Base-by-base conservation (phyloP, 2,888 invertebrate species). In the Yponomeuta plumbellus region DNA sequence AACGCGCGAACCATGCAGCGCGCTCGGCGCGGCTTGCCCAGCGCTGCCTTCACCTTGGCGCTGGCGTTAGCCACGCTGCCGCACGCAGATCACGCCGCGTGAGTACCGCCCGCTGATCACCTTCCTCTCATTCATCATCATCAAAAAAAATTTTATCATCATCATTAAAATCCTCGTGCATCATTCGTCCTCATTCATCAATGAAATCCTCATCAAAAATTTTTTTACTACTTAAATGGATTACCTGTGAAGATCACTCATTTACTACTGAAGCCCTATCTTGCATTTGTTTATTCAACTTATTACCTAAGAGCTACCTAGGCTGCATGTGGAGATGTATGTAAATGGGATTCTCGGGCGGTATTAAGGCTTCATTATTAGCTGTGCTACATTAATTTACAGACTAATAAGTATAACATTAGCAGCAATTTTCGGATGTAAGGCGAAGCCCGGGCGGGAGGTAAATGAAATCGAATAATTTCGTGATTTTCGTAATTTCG, bases 51-150 rank as follows among this genome's bases (percentile, higher is more conserved):
- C 67, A 84, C 85, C 71, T 70, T 89, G 69, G 80, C 83, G 71
- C 83, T 88, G 75, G 86, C 86, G 70, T 77, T 87, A 68, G 80
- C 85, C 73, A 84, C 81, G 76, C 74, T 88, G 72, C 85, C 86
- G 66, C 83, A 84, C 71, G 80, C 83, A 56, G 84, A 85, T 73
- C 80, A 83, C 70, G 86, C 87, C 68, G 84, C 87, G 90, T 90
- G 72, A 89, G 89, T 89, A 88, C 74, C 58, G 23, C 71, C 17
- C 65, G 22, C 52, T 21, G 44, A 26, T 52, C 20, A 56, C 21
- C 44, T 40, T 17, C 64, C 39, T 66, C 66, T 52, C 22, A n/a
- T 44, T 11, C 52, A 20, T 64, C 64, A 44, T 13, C 65, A 64
- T n/a, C 61, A 20, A 44, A 52, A 52, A 17, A 52, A 52, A 5